phyloP scores from a whole-genome alignment of 2,113 vertebrate genomes.

The Panthera tigris region DNA sequence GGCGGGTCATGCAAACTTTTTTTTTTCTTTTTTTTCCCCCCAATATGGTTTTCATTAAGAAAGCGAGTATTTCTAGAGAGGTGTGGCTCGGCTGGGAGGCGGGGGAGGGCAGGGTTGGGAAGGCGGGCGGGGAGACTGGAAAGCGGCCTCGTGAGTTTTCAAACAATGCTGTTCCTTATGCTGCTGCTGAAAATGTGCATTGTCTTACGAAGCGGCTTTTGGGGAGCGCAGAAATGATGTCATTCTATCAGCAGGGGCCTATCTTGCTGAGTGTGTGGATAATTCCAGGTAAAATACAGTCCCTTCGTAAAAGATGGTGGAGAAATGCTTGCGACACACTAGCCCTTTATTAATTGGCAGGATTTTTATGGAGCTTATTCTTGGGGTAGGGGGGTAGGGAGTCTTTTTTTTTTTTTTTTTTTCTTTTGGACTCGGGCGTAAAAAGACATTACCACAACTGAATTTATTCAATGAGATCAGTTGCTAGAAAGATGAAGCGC shows the following conservation, averaged over 20 bases:
- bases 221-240: constrained; percentile 68
- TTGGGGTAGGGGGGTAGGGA: not conserved
- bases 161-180: constrained; percentile 78
- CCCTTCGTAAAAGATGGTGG: constrained; percentile 69
- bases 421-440: too few species aligned
- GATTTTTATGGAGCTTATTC: not conserved
- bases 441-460: not conserved
- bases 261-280: constrained; percentile 67
- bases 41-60: constrained; percentile 89
- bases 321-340: constrained; percentile 61
- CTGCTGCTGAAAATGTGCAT: constrained; percentile 77
- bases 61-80: constrained; percentile 88
- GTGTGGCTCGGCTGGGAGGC: constrained; percentile 83
- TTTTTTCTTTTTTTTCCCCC: constrained; percentile 46
- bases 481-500: not conserved
- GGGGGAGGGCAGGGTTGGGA: constrained; percentile 46
- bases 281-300: constrained; percentile 73
- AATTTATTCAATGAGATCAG: not conserved
- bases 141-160: constrained; percentile 60
- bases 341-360: constrained; percentile 58
- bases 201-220: constrained; percentile 73
- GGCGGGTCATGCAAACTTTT: constrained; percentile 78
- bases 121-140: constrained; percentile 27
- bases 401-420: not conserved
- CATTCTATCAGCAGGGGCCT: constrained; percentile 69